These are phyloP conservation scores for Eulimnadia texana DNA, from an alignment of 1,140 invertebrate genomes.

Conservation along the genomic window DNA sequence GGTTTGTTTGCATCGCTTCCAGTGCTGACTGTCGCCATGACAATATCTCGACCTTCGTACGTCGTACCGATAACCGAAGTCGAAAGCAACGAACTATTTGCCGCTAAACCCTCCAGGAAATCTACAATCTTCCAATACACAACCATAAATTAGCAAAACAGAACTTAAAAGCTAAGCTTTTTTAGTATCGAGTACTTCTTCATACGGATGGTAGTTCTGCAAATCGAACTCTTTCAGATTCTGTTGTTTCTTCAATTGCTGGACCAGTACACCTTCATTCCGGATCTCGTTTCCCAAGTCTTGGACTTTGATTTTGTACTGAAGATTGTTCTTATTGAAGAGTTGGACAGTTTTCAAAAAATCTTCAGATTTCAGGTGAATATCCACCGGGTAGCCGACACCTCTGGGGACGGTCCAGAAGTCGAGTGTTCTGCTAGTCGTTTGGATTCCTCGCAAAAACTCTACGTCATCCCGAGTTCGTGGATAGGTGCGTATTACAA, in stretches of 20 bases:
- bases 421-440: neutral
- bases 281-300: neutral
- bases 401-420: slow-evolving; percentile 6
- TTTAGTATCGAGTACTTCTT: slow-evolving; percentile 6
- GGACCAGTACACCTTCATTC: neutral
- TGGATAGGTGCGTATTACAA: neutral
- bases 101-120: neutral
- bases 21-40: slow-evolving; percentile 9
- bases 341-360: neutral
- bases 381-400: slow-evolving; percentile 1
- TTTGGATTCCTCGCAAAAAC: slow-evolving; percentile 1
- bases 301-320: slow-evolving; percentile 1
- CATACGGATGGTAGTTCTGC: slow-evolving; percentile 16
- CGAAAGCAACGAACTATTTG: slow-evolving; percentile 1
- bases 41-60: slow-evolving; percentile 4
- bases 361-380: neutral
- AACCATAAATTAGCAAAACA: neutral
- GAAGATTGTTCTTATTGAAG: neutral
- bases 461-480: neutral
- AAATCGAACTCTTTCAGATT: slow-evolving; percentile 11
- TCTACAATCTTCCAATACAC: slow-evolving; percentile 11
- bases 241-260: neutral
- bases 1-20: slow-evolving; percentile 14
- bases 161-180: neutral
- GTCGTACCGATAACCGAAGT: slow-evolving; percentile 7